Evolutionary conservation across 2,113 vertebrate species (phyloP).

Genomic region (Neogale vison): DNA sequence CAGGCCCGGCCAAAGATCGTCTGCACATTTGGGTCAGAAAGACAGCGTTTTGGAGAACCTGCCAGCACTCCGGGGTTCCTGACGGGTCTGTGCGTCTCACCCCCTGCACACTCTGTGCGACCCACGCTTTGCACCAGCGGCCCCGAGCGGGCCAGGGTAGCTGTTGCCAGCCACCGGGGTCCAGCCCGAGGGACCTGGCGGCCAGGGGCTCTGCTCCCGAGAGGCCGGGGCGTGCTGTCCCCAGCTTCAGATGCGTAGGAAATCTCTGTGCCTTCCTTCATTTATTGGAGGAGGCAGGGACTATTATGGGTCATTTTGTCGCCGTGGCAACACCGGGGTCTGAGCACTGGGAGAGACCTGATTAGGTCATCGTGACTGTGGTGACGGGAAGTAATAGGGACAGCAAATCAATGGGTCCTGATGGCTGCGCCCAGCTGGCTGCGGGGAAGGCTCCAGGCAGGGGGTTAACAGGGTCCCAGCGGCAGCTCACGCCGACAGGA

Average conservation of each 20-base stretch:
- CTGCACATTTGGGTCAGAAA: neutral
- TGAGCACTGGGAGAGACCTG: conserved; percentile 79
- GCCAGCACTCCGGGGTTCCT: fast-evolving
- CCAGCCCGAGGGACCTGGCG: neutral
- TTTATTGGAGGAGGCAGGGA: conserved; percentile 79
- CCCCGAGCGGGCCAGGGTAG: neutral
- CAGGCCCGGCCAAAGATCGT: neutral
- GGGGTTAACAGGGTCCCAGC: conserved; percentile 75
- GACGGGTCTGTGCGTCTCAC: neutral
- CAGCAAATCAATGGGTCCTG: conserved; percentile 62
- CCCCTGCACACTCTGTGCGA: neutral
- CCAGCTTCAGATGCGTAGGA: conserved; percentile 51
- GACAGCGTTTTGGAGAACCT: neutral
- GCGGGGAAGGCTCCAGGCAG: conserved; percentile 70
- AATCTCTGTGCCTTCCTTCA: conserved; percentile 72
- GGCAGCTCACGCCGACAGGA: conserved; percentile 81
- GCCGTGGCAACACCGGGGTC: conserved; percentile 79
- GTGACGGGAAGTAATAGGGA: conserved; percentile 78
- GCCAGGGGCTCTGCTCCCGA: neutral
- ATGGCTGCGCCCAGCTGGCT: neutral
- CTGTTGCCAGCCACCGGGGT: neutral
- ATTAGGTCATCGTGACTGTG: conserved; percentile 71
- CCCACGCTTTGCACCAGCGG: neutral
- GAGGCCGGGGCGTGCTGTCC: neutral
- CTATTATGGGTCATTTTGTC: conserved; percentile 82